Conservation (phyloP, 2,113 vertebrate genomes). For the Dasyurus viverrinus region DNA sequence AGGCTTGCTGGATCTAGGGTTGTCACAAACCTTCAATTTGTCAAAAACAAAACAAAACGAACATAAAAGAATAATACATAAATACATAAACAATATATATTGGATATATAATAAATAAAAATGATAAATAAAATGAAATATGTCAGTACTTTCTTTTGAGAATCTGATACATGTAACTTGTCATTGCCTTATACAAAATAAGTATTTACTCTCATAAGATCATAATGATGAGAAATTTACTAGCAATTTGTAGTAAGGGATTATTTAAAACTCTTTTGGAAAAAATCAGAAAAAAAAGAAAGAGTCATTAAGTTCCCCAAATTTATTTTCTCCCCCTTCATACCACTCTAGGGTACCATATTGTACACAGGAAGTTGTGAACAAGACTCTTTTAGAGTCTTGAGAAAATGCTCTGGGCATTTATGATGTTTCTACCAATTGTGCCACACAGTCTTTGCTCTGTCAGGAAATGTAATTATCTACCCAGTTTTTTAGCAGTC, state of each 20-base stretch:
- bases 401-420: neutral
- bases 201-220: slow-evolving; percentile 11
- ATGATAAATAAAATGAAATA: neutral
- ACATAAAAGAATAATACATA: too few species aligned
- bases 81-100: too few species aligned
- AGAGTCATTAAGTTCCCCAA: slow-evolving; percentile 10
- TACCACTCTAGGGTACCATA: neutral
- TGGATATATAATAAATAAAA: neutral
- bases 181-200: slow-evolving; percentile 47
- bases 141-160: neutral
- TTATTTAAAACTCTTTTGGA: neutral
- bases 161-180: slow-evolving; percentile 46
- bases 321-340: slow-evolving; percentile 26
- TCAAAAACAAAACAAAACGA: neutral
- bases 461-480: slow-evolving; percentile 49
- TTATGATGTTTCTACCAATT: slow-evolving; percentile 5
- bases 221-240: slow-evolving; percentile 20
- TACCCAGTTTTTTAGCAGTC: slow-evolving; percentile 63
- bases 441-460: slow-evolving; percentile 35
- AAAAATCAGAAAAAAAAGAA: slow-evolving; percentile 17
- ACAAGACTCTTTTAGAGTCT: slow-evolving; percentile 33
- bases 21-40: neutral
- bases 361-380: slow-evolving; percentile 17
- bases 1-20: neutral
- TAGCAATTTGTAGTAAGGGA: neutral